Percentiles rank a stretch among this genome's conserved stretches.
These are phyloP conservation scores for Lepidurus packardi DNA, from an alignment of 1,140 invertebrate genomes.

Conservation along the genomic window DNA sequence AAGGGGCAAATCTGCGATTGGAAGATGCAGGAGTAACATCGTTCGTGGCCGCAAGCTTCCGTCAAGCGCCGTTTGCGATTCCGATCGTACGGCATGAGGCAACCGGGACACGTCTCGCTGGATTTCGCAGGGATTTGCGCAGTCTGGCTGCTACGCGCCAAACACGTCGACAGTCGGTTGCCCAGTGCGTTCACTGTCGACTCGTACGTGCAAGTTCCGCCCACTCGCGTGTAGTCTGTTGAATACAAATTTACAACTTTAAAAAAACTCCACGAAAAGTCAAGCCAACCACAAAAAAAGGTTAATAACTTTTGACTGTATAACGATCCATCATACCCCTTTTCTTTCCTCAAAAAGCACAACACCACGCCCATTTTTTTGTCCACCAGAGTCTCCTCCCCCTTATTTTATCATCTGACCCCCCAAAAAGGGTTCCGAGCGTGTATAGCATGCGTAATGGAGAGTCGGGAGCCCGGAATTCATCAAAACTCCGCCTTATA, in stretches of 20 bases:
- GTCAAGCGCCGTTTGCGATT: constrained; percentile 88
- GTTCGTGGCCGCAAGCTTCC: constrained; percentile 87
- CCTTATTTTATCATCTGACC: not conserved
- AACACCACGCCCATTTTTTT: not conserved
- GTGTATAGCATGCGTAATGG: not conserved
- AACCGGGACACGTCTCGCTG: constrained; percentile 32
- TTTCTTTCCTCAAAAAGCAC: not conserved
- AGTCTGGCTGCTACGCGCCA: not conserved
- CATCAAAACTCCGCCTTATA: not conserved
- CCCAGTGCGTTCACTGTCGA: constrained; percentile 16
- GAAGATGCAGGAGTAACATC: constrained; percentile 90
- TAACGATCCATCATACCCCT: not conserved
- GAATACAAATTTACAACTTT: not conserved
- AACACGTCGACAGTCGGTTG: constrained; percentile 18
- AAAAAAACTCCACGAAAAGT: not conserved
- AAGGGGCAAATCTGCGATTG: constrained; percentile 83
- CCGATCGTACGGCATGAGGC: constrained; percentile 80
- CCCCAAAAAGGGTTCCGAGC: not conserved
- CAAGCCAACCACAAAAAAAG: too few relatives aligned
- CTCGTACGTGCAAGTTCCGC: constrained; percentile 9
- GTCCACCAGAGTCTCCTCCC: not conserved
- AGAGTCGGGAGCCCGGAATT: not conserved
- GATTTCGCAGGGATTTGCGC: not conserved
- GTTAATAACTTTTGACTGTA: too few relatives aligned
- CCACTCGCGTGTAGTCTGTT: constrained; percentile 8